phyloP scores from a whole-genome alignment of 2,888 invertebrate genomes.

The Acanthosepion pharaonis region DNA sequence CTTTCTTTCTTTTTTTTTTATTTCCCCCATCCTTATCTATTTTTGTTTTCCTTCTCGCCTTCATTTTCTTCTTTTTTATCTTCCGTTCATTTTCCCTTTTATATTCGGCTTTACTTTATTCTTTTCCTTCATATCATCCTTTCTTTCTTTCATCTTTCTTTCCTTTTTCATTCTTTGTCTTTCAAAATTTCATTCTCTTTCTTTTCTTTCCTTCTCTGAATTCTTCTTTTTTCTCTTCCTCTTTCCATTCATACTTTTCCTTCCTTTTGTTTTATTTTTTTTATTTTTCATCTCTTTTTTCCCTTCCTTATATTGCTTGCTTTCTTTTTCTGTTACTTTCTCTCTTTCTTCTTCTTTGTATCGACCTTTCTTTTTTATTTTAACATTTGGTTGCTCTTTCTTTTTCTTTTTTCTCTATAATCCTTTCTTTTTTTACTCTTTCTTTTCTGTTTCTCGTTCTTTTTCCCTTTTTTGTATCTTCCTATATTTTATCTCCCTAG shows the following conservation, averaged over 20 bases:
- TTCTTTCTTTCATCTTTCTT: neutral
- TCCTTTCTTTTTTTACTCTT: too few species aligned
- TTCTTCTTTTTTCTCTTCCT: neutral
- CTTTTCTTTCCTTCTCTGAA: neutral
- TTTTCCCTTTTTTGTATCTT: too few species aligned
- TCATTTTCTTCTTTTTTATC: neutral
- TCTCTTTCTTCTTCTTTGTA: neutral
- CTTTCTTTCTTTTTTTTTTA: too few species aligned
- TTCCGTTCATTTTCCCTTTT: neutral
- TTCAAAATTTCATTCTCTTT: neutral
- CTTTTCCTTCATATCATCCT: too few species aligned
- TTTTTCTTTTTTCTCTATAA: too few species aligned
- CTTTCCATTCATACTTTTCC: neutral
- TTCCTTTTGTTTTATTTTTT: neutral
- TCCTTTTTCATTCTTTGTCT: neutral
- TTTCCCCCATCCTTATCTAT: too few species aligned
- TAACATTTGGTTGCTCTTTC: too few species aligned
- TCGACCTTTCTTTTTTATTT: neutral
- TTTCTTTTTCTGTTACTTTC: neutral
- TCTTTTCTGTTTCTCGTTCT: too few species aligned
- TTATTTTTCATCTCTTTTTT: neutral
- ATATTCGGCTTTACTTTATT: neutral
- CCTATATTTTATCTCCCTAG: too few species aligned
- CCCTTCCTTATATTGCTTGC: neutral
- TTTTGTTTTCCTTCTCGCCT: too few species aligned